Evolutionary conservation across 2,113 vertebrate species (phyloP).

Genomic region (Seriola rivoliana): DNA sequence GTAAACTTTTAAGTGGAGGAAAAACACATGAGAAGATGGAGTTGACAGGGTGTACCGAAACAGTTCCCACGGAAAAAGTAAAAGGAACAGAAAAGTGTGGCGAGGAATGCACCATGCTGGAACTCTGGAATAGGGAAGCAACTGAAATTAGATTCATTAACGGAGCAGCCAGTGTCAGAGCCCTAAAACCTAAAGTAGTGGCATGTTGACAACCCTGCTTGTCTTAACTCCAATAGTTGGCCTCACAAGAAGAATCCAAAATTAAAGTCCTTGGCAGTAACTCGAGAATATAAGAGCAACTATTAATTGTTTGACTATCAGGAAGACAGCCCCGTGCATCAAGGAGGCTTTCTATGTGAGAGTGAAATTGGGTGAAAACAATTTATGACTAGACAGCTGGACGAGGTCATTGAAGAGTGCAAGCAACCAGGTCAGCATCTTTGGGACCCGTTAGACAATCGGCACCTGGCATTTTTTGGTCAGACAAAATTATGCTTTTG

Average conservation of each 20-base stretch:
- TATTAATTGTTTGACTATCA: slow-evolving; percentile 41
- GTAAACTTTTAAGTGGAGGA: not conserved
- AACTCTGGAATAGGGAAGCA: not conserved
- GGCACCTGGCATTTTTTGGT: not conserved
- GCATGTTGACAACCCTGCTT: slow-evolving; percentile 10
- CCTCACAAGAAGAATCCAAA: slow-evolving; percentile 7
- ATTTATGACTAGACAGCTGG: slow-evolving; percentile 24
- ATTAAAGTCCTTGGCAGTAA: slow-evolving; percentile 23
- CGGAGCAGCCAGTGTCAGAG: slow-evolving; percentile 18
- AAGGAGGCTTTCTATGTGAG: slow-evolving; percentile 27
- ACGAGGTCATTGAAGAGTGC: slow-evolving; percentile 8
- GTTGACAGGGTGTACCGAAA: not conserved
- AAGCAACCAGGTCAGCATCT: slow-evolving; percentile 8
- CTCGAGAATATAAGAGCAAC: not conserved
- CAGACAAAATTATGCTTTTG: not conserved
- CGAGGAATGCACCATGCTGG: not conserved
- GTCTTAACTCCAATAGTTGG: slow-evolving; percentile 5
- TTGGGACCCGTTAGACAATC: not conserved
- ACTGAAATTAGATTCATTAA: slow-evolving; percentile 28
- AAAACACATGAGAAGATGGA: slow-evolving; percentile 1
- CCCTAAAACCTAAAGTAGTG: slow-evolving; percentile 7
- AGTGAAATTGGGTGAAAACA: slow-evolving; percentile 14
- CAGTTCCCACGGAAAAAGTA: not conserved
- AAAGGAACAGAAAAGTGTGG: slow-evolving; percentile 2
- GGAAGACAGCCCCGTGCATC: slow-evolving; percentile 16